phyloP scores from a whole-genome alignment of 2,888 invertebrate genomes.

The Morpho deidamia region DNA sequence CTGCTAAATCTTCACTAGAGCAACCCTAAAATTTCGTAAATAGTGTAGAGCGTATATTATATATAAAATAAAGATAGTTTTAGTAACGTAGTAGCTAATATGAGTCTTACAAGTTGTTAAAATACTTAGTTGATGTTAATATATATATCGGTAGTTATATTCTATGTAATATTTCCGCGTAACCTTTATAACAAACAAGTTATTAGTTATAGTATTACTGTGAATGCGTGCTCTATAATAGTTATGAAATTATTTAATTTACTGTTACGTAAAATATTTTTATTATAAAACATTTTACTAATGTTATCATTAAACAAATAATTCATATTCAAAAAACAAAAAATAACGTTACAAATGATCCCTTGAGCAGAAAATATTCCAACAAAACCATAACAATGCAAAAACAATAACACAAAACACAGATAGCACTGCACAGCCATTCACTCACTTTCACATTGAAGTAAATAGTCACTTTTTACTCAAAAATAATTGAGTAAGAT shows the following conservation, averaged over 20 bases:
- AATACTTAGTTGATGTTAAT: too few relatives aligned
- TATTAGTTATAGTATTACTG: constrained; percentile 20
- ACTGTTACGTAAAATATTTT: not conserved
- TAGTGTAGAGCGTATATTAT: too few relatives aligned
- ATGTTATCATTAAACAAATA: not conserved
- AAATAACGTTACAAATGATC: constrained; percentile 18
- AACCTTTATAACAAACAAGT: constrained; percentile 22
- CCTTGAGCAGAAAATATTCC: constrained; percentile 28
- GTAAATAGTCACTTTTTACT: constrained; percentile 14
- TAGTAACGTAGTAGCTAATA: too few relatives aligned
- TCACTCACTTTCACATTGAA: constrained; percentile 16
- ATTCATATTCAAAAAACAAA: not conserved
- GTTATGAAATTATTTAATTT: too few relatives aligned
- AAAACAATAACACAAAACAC: constrained; percentile 20
- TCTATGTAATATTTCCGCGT: constrained; percentile 17
- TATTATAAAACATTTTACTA: not conserved
- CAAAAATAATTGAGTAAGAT: constrained; percentile 18
- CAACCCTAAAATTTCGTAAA: too few relatives aligned
- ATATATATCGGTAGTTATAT: not conserved
- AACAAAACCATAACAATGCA: constrained; percentile 20
- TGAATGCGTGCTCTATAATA: not conserved
- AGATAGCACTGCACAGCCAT: constrained; percentile 7
- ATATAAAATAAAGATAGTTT: too few relatives aligned
- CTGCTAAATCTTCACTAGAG: too few relatives aligned
- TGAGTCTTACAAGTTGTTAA: too few relatives aligned